phyloP scores from a whole-genome alignment of 2,888 invertebrate genomes.

The Notodonta dromedarius region DNA sequence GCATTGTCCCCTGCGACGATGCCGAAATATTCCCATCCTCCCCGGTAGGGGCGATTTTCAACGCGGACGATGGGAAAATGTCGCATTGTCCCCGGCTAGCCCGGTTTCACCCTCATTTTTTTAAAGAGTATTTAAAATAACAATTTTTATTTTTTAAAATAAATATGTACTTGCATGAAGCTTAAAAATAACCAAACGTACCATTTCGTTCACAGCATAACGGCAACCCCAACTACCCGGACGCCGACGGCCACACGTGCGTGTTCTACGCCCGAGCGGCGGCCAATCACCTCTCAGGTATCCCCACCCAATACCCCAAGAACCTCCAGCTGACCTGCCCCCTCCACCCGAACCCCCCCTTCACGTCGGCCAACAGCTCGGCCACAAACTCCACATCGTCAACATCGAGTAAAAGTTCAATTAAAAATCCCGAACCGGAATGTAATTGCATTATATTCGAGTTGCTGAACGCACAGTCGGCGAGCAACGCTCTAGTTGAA shows the following conservation, averaged over 20 bases:
- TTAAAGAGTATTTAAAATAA: no score
- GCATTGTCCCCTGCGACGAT: no score
- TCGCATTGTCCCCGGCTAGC: no score
- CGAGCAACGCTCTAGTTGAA: constrained; percentile 76
- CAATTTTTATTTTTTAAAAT: no score
- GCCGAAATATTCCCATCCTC: no score
- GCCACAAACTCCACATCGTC: constrained; percentile 63
- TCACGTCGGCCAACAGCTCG: constrained; percentile 37
- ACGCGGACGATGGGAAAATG: no score
- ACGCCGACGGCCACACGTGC: constrained; percentile 83
- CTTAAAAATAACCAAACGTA: not conserved
- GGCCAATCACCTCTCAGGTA: constrained; percentile 77
- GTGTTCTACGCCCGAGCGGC: constrained; percentile 81
- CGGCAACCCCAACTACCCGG: constrained; percentile 95
- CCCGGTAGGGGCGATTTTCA: no score
- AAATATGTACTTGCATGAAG: no score
- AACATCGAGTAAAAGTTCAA: constrained; percentile 56
- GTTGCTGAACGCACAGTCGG: constrained; percentile 72
- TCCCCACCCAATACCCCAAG: constrained; percentile 69
- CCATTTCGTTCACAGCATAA: constrained; percentile 88
- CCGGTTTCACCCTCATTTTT: no score
- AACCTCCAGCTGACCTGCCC: constrained; percentile 72
- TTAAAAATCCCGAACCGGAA: constrained; percentile 69
- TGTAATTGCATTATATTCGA: constrained; percentile 80
- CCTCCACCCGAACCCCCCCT: constrained; percentile 65